These are phyloP conservation scores for Dasyornis broadbenti DNA, from an alignment of 2,113 vertebrate species.

Conservation along the genomic window DNA sequence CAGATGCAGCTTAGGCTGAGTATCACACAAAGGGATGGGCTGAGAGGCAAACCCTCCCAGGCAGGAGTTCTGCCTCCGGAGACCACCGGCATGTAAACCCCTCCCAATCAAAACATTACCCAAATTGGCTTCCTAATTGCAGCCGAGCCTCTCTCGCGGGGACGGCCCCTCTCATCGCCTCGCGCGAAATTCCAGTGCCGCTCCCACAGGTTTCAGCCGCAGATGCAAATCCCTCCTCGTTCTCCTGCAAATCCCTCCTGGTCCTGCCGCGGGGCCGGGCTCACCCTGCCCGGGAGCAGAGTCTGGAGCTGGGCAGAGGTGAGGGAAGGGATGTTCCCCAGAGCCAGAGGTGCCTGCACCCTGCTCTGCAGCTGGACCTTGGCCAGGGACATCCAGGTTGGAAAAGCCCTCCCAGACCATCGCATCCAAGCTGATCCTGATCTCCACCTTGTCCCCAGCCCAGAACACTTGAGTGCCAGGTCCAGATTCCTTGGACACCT, in stretches of 20 bases:
- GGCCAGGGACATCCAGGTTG: not conserved
- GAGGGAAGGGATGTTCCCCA: rapidly evolving
- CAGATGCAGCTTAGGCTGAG: conserved; percentile 29
- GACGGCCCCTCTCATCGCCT: not conserved
- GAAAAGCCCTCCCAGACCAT: not conserved
- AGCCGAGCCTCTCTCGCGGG: not conserved
- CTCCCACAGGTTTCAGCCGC: not conserved
- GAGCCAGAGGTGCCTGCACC: not conserved
- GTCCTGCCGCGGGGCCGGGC: not conserved
- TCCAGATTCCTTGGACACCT: not conserved
- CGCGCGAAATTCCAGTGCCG: not conserved
- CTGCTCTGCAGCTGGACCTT: rapidly evolving
- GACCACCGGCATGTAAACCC: conserved; percentile 52
- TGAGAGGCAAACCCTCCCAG: conserved; percentile 50
- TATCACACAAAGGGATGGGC: conserved; percentile 52
- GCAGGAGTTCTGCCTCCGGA: conserved; percentile 42
- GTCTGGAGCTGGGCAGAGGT: rapidly evolving
- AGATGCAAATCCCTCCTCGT: not conserved
- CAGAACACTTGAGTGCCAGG: not conserved
- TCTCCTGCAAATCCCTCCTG: not conserved
- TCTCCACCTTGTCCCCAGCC: not conserved
- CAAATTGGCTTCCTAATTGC: not conserved
- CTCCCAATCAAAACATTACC: not conserved
- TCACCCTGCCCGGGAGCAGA: not conserved
- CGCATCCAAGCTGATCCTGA: rapidly evolving